phyloP scores from a whole-genome alignment of 2,113 vertebrate genomes.

The Burhinus bistriatus region DNA sequence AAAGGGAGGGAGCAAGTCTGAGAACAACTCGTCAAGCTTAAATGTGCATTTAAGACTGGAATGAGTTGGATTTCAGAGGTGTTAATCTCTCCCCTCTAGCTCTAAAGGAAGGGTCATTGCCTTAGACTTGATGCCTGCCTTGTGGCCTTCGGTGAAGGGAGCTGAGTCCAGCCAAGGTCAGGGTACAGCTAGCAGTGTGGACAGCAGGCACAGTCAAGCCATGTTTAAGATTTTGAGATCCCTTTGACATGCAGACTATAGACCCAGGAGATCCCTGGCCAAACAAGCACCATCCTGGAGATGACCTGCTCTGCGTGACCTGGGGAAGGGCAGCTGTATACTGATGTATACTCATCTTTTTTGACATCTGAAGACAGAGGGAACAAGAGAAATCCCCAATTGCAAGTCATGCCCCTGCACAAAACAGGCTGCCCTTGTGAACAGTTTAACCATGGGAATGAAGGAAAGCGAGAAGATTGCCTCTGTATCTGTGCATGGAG shows the following conservation, averaged over 20 bases:
- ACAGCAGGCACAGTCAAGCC: not conserved
- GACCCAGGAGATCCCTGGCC: not conserved
- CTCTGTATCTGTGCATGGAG: not conserved
- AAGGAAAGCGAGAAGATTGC: not conserved
- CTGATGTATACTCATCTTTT: not conserved
- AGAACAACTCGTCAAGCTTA: not conserved
- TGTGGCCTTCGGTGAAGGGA: not conserved
- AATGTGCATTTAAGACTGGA: not conserved
- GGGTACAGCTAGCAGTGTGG: not conserved
- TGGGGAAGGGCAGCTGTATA: not conserved
- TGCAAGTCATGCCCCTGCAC: not conserved
- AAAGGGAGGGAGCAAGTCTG: not conserved
- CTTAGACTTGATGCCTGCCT: not conserved
- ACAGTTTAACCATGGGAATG: not conserved
- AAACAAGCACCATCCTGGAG: not conserved
- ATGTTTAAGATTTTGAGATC: not conserved
- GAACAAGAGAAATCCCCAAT: not conserved
- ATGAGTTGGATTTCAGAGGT: not conserved
- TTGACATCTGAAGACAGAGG: not conserved
- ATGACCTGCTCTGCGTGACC: not conserved
- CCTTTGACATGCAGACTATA: not conserved
- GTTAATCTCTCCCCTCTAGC: not conserved
- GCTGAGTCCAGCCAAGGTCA: not conserved
- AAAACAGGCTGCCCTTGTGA: not conserved
- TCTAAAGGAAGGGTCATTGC: not conserved